Percentiles rank a stretch among this genome's conserved stretches.
Conservation (phyloP, 1,140 invertebrate species). For the Stegodyphus mimosarum region DNA sequence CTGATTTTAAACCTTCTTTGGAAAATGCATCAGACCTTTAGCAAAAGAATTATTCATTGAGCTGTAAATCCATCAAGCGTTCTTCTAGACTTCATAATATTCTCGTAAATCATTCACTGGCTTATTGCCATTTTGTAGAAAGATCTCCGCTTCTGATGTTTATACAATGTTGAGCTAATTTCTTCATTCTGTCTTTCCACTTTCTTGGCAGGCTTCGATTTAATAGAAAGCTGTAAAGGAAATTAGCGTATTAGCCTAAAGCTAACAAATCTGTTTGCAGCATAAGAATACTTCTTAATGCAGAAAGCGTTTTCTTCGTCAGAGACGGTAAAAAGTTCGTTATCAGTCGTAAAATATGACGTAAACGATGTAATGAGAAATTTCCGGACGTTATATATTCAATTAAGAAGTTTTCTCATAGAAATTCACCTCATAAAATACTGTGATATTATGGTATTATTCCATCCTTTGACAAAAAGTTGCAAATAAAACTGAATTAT, state of each 20-base stretch:
- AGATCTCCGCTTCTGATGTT: slow-evolving; percentile 1
- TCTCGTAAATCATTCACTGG: slow-evolving; percentile 47
- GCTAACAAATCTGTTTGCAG: no score
- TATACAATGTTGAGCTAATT: neutral
- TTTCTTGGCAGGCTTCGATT: neutral
- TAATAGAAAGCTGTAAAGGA: neutral
- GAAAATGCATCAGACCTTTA: neutral
- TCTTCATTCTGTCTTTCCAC: neutral
- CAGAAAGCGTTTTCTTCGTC: no score
- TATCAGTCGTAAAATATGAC: slow-evolving; percentile 14
- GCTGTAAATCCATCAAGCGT: slow-evolving; percentile 53
- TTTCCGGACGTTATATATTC: neutral
- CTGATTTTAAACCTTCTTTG: neutral
- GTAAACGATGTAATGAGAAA: neutral
- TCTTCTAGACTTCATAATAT: slow-evolving; percentile 49
- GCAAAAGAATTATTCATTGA: slow-evolving; percentile 53
- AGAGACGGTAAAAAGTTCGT: neutral
- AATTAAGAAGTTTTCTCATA: neutral
- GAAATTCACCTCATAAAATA: no score
- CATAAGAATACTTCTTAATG: no score
- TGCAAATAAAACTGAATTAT: no score
- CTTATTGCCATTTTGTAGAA: slow-evolving; percentile 12
- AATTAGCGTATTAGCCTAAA: neutral
- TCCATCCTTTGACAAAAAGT: no score
- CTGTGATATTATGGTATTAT: no score